Conservation (phyloP, 2,888 invertebrate genomes). For the Rotaria sp. region DNA sequence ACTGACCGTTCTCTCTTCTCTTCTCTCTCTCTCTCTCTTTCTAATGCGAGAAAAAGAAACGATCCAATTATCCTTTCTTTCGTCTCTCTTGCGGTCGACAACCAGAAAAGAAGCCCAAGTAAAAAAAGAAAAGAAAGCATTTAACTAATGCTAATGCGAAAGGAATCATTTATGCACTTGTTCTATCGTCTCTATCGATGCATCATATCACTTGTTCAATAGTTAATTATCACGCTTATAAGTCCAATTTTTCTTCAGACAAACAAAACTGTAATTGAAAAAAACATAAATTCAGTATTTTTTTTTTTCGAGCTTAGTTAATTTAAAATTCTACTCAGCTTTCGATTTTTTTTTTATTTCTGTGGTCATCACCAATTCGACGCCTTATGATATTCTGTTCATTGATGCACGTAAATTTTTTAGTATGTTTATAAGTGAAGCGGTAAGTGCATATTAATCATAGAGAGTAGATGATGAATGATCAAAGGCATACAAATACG, state of each 20-base stretch:
- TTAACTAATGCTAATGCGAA: background rate
- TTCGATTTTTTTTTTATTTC: too few species aligned
- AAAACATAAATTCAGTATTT: too few species aligned
- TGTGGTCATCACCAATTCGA: background rate
- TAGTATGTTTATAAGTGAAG: background rate
- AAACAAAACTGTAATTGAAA: too few species aligned
- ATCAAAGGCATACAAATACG: background rate
- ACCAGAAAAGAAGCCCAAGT: background rate
- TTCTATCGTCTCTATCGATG: background rate
- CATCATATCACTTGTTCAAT: background rate
- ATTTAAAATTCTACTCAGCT: too few species aligned
- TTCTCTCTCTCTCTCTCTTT: background rate
- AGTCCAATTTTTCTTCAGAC: background rate
- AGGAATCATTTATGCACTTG: background rate
- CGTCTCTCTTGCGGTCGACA: background rate
- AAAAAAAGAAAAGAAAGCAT: background rate
- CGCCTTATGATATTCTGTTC: background rate
- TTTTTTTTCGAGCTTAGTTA: too few species aligned
- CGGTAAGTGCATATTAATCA: background rate
- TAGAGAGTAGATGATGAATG: background rate
- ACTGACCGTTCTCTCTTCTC: background rate
- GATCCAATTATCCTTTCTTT: background rate
- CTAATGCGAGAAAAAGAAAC: background rate
- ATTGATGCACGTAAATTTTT: constrained; percentile 2
- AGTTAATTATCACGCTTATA: background rate